Base-by-base conservation (phyloP, 2,113 vertebrate genomes). In the Apodemus speciosus region DNA sequence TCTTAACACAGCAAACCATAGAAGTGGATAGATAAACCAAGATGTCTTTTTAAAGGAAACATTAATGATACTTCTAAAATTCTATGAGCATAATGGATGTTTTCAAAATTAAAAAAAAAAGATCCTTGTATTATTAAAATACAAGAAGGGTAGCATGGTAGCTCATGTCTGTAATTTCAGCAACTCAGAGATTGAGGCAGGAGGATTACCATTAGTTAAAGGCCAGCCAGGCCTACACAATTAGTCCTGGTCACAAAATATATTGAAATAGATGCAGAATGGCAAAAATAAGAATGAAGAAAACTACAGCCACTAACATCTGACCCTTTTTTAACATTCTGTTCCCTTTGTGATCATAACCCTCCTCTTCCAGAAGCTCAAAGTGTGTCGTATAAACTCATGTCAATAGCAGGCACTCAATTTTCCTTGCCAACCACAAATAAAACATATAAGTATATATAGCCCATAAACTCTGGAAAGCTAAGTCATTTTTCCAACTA, bases 401-500 rank as follows among this genome's bases (percentile, higher is more conserved):
- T 89, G 71, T 94, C 76, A 96, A 93, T 69, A 95, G 88, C 49
- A 79, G 79, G 76, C 72, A 92, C 32, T 92, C 93, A 96, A 80
- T 56, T 89, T 58, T 53, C 89, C 64, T 56, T 87, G 62, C 79
- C 68, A 91, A 72, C 92, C 40, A 92, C 68, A 96, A 95, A 95
- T 95, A 83, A 94, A 95, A 95, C 71, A 86, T 69, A 77, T 83
- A 94, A 85, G 72, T 76, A 69, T 77, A 91, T 76, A 88, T 35
- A 49, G 46, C 35, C 46, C 77, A 90, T 73, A 89, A 84, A 94
- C 72, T 94, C 75, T 94, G 56, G 91, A 93, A 96, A 87, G 79
- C 0, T 5, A 72, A 93, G 68, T 93, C 93, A 93, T 94, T 97
- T 96, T 95, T 94, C 83, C 95, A 93, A 92, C 83, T 84, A 5